Percentiles rank a stretch among this genome's conserved stretches.
phyloP scores from a whole-genome alignment of 2,797 vertebrate genomes.

The Australoheros facetus region DNA sequence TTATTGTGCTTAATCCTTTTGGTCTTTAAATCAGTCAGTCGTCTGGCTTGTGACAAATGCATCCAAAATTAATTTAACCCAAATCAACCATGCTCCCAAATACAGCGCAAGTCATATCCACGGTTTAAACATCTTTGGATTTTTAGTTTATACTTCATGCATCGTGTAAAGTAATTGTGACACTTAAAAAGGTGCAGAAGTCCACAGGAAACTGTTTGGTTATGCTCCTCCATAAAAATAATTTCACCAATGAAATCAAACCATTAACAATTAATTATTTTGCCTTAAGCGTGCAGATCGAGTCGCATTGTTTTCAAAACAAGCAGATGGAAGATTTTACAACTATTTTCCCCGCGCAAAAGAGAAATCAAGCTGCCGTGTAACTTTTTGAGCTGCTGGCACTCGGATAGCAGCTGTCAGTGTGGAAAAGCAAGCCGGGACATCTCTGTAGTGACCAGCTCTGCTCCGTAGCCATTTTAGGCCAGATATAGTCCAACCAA shows the following conservation, averaged over 20 bases:
- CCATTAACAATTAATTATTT: neutral
- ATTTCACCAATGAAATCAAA: neutral
- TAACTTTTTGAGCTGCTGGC: conserved; percentile 33
- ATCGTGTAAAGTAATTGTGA: neutral
- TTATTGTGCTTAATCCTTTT: neutral
- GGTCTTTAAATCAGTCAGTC: neutral
- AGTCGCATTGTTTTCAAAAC: neutral
- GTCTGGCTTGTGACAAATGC: neutral
- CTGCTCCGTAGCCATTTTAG: conserved; percentile 50
- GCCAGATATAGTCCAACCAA: conserved; percentile 51
- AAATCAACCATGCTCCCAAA: neutral
- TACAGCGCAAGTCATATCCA: accelerated
- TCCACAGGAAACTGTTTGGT: neutral
- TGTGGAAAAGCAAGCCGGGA: conserved; percentile 39
- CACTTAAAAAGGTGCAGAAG: neutral
- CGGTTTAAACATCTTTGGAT: neutral
- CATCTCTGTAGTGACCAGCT: conserved; percentile 49
- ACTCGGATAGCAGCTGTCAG: conserved; percentile 59
- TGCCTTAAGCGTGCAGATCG: neutral
- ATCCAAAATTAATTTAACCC: neutral
- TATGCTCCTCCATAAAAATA: neutral
- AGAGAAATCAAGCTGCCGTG: conserved; percentile 61
- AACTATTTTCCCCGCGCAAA: conserved; percentile 26
- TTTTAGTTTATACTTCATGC: neutral
- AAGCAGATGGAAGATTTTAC: conserved; percentile 29